Evolutionary conservation across 2,113 vertebrate species (phyloP).

Genomic region (Cyprinodon brontotheroides): DNA sequence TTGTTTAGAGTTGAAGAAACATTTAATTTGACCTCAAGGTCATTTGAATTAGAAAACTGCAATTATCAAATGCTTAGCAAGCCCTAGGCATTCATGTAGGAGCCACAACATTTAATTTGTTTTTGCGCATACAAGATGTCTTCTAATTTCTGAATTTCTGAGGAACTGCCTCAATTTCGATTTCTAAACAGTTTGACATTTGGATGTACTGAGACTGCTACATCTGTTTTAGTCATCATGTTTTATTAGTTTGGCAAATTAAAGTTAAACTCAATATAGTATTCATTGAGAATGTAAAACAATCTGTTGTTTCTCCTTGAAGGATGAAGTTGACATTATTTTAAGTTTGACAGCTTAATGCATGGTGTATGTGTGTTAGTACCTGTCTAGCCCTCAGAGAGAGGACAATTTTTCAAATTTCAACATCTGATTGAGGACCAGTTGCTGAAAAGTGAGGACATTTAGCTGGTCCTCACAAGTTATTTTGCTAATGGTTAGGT

Average conservation of each 20-base stretch:
- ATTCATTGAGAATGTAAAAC: background rate
- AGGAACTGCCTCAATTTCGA: background rate
- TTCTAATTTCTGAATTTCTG: background rate
- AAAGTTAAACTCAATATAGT: background rate
- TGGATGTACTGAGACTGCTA: background rate
- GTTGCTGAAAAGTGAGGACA: too few species aligned
- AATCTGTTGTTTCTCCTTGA: background rate
- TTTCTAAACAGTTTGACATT: background rate
- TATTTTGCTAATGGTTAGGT: too few species aligned
- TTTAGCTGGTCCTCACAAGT: too few species aligned
- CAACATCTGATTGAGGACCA: too few species aligned
- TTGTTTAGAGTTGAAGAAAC: too few species aligned
- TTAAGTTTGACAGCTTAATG: too few species aligned
- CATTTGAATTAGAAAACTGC: background rate
- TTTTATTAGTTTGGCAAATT: background rate
- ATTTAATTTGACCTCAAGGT: background rate
- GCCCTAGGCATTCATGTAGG: background rate
- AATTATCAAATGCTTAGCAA: background rate
- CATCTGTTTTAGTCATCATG: background rate
- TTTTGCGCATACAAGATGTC: background rate
- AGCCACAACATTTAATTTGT: background rate
- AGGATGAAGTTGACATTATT: background rate
- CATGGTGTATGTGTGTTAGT: too few species aligned
- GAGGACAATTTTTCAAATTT: too few species aligned
- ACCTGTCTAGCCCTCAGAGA: too few species aligned